These are phyloP conservation scores for Heliconius himera DNA, from an alignment of 1,140 invertebrate genomes.

Conservation along the genomic window DNA sequence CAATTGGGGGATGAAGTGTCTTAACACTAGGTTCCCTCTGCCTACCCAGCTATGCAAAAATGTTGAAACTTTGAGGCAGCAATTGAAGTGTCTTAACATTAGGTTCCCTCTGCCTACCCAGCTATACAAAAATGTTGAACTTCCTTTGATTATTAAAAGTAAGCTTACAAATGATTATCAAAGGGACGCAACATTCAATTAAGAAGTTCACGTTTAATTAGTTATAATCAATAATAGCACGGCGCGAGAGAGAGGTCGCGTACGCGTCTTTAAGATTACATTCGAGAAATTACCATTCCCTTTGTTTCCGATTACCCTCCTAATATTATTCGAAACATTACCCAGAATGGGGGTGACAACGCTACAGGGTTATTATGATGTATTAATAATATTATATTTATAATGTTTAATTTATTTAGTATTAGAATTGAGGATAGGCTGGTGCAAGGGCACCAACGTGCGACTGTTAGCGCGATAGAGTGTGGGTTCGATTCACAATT, in stretches of 20 bases:
- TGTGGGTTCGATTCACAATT: no score
- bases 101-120: background rate
- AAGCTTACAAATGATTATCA: background rate
- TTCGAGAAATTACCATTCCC: slow-evolving; percentile 4
- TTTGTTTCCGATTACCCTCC: slow-evolving; percentile 24
- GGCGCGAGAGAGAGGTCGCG: background rate
- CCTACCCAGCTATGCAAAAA: background rate
- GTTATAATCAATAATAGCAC: background rate
- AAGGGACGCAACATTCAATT: background rate
- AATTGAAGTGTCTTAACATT: no score
- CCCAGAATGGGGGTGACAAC: background rate
- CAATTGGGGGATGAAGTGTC: no score
- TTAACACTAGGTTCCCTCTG: no score
- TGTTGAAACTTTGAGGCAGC: no score
- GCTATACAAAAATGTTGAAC: no score
- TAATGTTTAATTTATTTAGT: background rate
- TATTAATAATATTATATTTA: background rate
- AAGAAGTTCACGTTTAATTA: background rate
- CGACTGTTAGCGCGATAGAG: no score
- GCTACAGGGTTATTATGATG: background rate
- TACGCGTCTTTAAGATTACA: background rate
- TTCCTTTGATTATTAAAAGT: background rate
- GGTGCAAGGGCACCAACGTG: no score
- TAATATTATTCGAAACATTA: slow-evolving; percentile 31
- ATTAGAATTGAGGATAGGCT: no score